Conservation (phyloP, 2,888 invertebrate species). For the Eupithecia insigniata region DNA sequence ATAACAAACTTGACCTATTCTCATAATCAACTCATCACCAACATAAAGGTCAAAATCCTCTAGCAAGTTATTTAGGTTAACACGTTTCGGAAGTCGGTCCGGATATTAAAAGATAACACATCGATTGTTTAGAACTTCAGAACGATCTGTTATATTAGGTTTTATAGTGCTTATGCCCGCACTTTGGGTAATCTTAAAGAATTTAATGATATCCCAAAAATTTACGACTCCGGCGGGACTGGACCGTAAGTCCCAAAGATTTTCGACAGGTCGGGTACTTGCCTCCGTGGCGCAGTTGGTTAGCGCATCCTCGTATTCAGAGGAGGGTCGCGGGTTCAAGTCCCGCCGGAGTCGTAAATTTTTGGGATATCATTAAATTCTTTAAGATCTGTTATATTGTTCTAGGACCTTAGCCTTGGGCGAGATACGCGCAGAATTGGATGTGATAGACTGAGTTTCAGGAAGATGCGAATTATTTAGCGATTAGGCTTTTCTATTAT, state of each 20-base stretch:
- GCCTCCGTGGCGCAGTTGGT: too few species aligned
- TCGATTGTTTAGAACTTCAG: slow-evolving; percentile 39
- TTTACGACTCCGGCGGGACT: too few species aligned
- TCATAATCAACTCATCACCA: background rate
- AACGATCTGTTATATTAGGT: slow-evolving; percentile 41
- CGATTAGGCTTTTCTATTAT: background rate
- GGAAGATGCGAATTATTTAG: background rate
- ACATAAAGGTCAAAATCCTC: slow-evolving; percentile 37
- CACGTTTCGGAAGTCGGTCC: slow-evolving; percentile 38
- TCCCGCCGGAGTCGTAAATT: too few species aligned
- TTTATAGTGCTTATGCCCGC: too few species aligned
- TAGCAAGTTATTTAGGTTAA: slow-evolving; percentile 28
- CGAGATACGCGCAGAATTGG: slow-evolving; percentile 14
- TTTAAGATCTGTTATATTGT: slow-evolving; percentile 44
- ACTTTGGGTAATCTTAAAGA: too few species aligned
- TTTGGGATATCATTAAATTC: too few species aligned
- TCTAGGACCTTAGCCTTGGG: slow-evolving; percentile 42
- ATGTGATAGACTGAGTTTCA: background rate
- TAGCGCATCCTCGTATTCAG: too few species aligned
- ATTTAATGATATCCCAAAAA: too few species aligned
- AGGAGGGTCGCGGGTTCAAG: too few species aligned
- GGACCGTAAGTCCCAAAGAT: too few species aligned
- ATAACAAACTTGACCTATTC: slow-evolving; percentile 23
- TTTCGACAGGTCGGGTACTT: too few species aligned
- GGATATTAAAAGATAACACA: slow-evolving; percentile 40